phyloP scores from a whole-genome alignment of 2,888 invertebrate species.

The Nycteola revayana region DNA sequence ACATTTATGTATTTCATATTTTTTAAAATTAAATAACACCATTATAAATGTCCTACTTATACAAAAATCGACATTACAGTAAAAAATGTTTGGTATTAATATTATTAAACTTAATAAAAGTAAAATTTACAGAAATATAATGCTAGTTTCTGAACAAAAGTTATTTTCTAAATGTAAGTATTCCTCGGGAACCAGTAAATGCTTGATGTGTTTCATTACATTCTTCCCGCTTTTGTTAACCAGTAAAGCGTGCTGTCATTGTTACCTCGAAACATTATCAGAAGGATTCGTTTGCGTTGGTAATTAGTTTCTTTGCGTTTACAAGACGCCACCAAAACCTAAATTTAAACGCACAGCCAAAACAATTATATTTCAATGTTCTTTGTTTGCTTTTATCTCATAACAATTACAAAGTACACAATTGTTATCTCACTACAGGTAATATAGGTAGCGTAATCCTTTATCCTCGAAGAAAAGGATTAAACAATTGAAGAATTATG shows the following conservation, averaged over 20 bases:
- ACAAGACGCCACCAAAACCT: conserved; percentile 36
- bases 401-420: conserved; percentile 27
- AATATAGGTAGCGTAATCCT: conserved; percentile 42
- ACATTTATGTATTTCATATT: too few species aligned
- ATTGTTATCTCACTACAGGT: conserved; percentile 32
- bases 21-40: too few species aligned
- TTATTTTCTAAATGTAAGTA: too few species aligned
- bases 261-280: conserved; percentile 32
- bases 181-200: too few species aligned
- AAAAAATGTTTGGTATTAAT: too few species aligned
- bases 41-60: too few species aligned
- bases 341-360: conserved; percentile 37
- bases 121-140: too few species aligned
- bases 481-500: conserved; percentile 20
- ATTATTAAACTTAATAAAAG: too few species aligned
- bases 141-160: too few species aligned
- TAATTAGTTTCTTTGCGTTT: conserved; percentile 48
- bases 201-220: too few species aligned
- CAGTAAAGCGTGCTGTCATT: conserved; percentile 20
- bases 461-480: conserved; percentile 53
- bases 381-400: conserved; percentile 49
- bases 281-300: conserved; percentile 33
- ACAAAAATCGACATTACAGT: too few species aligned
- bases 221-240: conserved; percentile 15
- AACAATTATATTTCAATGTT: conserved; percentile 53